These are phyloP conservation scores for Zosterops borbonicus DNA, from an alignment of 2,113 vertebrate species.

Conservation along the genomic window DNA sequence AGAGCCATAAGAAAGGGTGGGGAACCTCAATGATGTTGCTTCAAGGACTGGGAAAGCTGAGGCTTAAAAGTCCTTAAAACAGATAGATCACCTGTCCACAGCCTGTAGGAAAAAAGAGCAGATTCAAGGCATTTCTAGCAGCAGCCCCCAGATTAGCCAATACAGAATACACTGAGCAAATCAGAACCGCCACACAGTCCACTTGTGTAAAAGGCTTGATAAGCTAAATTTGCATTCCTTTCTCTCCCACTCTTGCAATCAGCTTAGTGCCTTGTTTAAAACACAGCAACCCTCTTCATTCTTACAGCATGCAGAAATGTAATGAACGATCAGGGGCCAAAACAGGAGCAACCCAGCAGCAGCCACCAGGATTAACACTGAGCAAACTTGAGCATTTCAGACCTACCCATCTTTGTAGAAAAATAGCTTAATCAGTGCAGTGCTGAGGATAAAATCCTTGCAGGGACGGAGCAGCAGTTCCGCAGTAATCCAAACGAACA, in stretches of 20 bases:
- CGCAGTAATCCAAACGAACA: conserved; percentile 67
- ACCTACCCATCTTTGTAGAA: conserved; percentile 79
- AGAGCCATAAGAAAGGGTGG: conserved; percentile 45
- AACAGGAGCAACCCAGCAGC: conserved; percentile 6
- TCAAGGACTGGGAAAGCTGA: neutral
- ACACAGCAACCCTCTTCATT: conserved; percentile 36
- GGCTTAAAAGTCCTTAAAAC: conserved; percentile 41
- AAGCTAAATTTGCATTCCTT: conserved; percentile 40
- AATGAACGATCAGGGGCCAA: neutral
- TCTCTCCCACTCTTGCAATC: conserved; percentile 55
- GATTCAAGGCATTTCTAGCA: neutral
- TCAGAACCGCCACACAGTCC: neutral
- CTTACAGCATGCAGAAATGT: conserved; percentile 51
- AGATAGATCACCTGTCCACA: neutral
- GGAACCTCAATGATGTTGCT: conserved; percentile 17
- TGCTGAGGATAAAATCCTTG: conserved; percentile 65
- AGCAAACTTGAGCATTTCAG: conserved; percentile 44
- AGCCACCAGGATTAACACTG: conserved; percentile 43
- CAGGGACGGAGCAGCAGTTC: conserved; percentile 64
- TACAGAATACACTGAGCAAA: conserved; percentile 24
- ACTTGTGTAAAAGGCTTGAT: conserved; percentile 24
- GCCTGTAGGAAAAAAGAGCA: neutral
- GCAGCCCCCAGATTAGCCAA: neutral
- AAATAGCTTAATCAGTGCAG: conserved; percentile 69
- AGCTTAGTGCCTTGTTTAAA: conserved; percentile 57